phyloP scores from a whole-genome alignment of 2,888 invertebrate genomes.

The Ellobium chinense region DNA sequence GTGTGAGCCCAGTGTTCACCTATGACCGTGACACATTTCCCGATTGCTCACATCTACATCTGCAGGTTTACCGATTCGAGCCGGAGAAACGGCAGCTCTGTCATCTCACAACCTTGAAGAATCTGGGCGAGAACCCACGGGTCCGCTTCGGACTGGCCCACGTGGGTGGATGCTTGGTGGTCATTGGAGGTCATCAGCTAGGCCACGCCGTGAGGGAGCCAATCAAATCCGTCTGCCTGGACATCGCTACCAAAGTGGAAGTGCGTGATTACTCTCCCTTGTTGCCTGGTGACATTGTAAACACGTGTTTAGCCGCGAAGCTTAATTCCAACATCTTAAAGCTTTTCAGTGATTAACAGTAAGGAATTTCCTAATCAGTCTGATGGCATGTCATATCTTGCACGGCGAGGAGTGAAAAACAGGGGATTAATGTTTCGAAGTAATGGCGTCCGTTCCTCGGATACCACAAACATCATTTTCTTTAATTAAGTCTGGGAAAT shows the following conservation, averaged over 20 bases:
- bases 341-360: conserved; percentile 4
- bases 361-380: too few relatives aligned
- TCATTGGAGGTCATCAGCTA: conserved; percentile 42
- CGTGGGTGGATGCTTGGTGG: conserved; percentile 40
- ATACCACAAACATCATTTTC: too few relatives aligned
- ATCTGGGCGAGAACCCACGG: conserved; percentile 41
- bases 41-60: not conserved
- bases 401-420: too few relatives aligned
- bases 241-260: conserved; percentile 44
- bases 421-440: too few relatives aligned
- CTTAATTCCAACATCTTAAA: conserved; percentile 33
- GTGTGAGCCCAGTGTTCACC: too few relatives aligned
- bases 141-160: conserved; percentile 43
- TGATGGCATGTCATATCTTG: too few relatives aligned
- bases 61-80: conserved; percentile 39
- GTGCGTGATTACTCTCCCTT: conserved; percentile 41
- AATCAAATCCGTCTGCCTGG: conserved; percentile 41
- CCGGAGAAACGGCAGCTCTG: conserved; percentile 29
- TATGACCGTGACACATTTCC: not conserved
- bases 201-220: conserved; percentile 40
- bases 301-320: conserved; percentile 43
- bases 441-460: too few relatives aligned
- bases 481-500: too few relatives aligned
- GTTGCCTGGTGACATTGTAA: conserved; percentile 45
- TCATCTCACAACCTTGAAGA: conserved; percentile 34